Evolutionary conservation across 2,888 invertebrate species (phyloP).

Genomic region (Cantharis flavilabris): DNA sequence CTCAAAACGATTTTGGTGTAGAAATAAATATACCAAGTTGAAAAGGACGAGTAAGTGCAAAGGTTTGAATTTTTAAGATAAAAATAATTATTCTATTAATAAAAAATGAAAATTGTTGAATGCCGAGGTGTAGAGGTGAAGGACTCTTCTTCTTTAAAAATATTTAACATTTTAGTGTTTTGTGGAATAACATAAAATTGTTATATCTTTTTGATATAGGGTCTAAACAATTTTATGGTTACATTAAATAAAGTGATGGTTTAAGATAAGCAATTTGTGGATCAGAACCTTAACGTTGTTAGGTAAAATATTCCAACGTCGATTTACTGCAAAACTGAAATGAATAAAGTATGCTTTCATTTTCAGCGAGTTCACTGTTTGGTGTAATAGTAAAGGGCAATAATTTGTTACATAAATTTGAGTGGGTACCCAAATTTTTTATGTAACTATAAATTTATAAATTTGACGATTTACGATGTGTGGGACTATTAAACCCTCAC

Average conservation of each 20-base stretch:
- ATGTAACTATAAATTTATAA: conserved; percentile 2
- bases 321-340: conserved; percentile 17
- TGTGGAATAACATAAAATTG: background rate
- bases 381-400: conserved; percentile 10
- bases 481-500: background rate
- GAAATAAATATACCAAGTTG: background rate
- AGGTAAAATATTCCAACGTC: conserved; percentile 12
- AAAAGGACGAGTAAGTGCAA: background rate
- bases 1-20: background rate
- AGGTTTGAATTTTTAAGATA: background rate
- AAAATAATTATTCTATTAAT: background rate
- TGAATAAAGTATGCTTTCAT: conserved; percentile 19
- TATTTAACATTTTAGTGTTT: background rate
- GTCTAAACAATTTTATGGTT: conserved; percentile 2
- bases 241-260: conserved; percentile 4
- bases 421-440: conserved; percentile 2
- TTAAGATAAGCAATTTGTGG: conserved; percentile 3
- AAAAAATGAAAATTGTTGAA: background rate
- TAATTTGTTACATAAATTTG: conserved; percentile 2
- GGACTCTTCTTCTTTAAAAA: background rate
- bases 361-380: conserved; percentile 11
- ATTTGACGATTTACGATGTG: conserved; percentile 1
- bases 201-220: background rate
- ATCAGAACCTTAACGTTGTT: conserved; percentile 6
- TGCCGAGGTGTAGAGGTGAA: background rate